phyloP scores from a whole-genome alignment of 2,888 invertebrate species.

The Drosophila antonietae region DNA sequence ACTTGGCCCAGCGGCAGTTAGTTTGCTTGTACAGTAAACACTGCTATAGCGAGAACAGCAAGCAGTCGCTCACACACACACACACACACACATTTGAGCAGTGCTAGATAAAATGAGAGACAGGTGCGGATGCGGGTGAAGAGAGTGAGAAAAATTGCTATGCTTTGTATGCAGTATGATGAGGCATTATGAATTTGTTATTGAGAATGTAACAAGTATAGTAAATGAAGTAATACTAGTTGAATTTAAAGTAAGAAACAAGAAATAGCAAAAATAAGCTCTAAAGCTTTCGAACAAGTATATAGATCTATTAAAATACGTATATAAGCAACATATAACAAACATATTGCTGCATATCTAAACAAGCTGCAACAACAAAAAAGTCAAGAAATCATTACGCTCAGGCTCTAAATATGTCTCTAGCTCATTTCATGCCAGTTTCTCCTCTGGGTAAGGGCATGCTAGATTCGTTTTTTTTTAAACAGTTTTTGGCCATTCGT shows the following conservation, averaged over 20 bases:
- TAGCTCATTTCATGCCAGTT: background rate
- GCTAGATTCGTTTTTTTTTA: background rate
- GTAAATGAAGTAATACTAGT: too few species aligned
- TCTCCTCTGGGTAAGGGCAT: background rate
- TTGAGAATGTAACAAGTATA: background rate
- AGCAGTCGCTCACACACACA: constrained; percentile 20
- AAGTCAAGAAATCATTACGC: background rate
- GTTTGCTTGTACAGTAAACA: constrained; percentile 37
- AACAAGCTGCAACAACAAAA: too few species aligned
- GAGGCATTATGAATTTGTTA: background rate
- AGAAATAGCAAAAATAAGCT: too few species aligned
- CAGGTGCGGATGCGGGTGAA: constrained; percentile 48
- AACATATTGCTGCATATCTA: too few species aligned
- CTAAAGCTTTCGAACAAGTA: too few species aligned
- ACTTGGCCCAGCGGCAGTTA: constrained; percentile 54
- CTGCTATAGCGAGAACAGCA: constrained; percentile 17
- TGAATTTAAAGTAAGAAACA: too few species aligned
- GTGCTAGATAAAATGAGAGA: constrained; percentile 28
- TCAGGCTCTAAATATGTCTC: background rate
- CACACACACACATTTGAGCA: constrained; percentile 5
- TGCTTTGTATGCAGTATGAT: background rate
- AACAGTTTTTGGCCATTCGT: background rate
- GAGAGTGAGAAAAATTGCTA: constrained; percentile 15
- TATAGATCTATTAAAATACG: too few species aligned
- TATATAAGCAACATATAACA: too few species aligned